Evolutionary conservation across 2,797 vertebrate genomes (phyloP).

Genomic region (Coregonus ussuriensis): DNA sequence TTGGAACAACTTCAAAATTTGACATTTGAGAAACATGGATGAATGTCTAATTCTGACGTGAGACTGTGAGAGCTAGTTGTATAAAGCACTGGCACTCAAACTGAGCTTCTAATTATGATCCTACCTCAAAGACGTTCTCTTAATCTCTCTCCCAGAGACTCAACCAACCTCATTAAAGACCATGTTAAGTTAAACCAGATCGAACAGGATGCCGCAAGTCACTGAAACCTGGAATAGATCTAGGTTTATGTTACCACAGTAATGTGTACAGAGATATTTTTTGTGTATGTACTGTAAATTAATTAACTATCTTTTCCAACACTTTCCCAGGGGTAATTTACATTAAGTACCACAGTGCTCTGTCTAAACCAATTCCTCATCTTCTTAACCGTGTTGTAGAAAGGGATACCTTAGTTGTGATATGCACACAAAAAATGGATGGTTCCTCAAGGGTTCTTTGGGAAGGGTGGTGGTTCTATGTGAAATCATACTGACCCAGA

Average conservation of each 20-base stretch:
- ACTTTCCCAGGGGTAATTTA: background rate
- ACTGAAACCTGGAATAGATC: background rate
- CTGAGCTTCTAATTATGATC: constrained; percentile 10
- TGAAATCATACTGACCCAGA: too few relatives aligned
- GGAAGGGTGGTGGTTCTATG: too few relatives aligned
- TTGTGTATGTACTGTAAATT: background rate
- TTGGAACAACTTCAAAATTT: too few relatives aligned
- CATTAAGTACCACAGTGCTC: background rate
- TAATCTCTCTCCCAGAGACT: constrained; percentile 9
- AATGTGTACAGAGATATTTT: background rate
- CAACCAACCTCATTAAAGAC: background rate
- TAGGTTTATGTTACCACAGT: background rate
- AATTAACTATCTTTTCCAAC: background rate
- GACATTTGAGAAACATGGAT: too few relatives aligned
- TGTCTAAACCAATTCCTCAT: background rate
- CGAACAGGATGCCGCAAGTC: background rate
- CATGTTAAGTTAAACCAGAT: constrained; percentile 3
- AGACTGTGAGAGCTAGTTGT: background rate
- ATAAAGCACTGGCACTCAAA: constrained; percentile 2
- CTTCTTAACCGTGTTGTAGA: background rate
- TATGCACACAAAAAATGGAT: too few relatives aligned
- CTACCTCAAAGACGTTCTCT: background rate
- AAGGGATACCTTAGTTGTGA: too few relatives aligned
- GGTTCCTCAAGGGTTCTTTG: too few relatives aligned
- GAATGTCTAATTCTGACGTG: too few relatives aligned